Conservation (phyloP, 1,140 invertebrate species). For the Bombus fervidus region DNA sequence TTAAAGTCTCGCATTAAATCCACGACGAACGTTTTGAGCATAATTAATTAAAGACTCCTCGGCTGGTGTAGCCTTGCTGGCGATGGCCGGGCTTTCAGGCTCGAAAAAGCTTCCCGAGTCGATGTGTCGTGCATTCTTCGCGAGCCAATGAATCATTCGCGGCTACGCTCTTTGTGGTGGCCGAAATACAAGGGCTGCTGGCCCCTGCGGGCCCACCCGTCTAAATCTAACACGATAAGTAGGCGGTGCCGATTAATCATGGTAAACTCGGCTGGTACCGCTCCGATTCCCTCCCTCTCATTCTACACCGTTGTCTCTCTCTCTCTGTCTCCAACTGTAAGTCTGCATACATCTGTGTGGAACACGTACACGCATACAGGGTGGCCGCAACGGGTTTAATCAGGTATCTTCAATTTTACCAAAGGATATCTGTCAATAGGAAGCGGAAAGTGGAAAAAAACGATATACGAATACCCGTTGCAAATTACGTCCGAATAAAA, state of each 20-base stretch:
- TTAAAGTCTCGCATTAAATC: constrained; percentile 22
- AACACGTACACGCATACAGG: constrained; percentile 47
- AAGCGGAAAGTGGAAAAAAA: neutral
- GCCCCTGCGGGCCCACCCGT: constrained; percentile 60
- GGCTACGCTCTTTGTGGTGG: constrained; percentile 58
- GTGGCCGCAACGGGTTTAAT: constrained; percentile 36
- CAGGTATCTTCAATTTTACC: neutral
- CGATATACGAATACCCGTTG: neutral
- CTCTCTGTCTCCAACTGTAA: constrained; percentile 2
- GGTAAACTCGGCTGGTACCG: constrained; percentile 66
- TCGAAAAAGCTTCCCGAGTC: constrained; percentile 41
- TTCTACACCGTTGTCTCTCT: constrained; percentile 1
- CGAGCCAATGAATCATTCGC: constrained; percentile 60
- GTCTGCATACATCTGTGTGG: constrained; percentile 22
- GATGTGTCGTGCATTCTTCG: constrained; percentile 60
- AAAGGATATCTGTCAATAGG: neutral
- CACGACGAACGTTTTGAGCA: neutral
- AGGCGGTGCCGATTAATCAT: constrained; percentile 74
- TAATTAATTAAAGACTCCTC: constrained; percentile 30
- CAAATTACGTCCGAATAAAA: neutral
- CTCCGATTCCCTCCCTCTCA: constrained; percentile 30
- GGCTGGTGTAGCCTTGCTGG: neutral
- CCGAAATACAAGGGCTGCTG: constrained; percentile 64
- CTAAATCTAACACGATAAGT: constrained; percentile 73
- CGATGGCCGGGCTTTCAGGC: neutral